phyloP scores from a whole-genome alignment of 2,113 vertebrate genomes.

The Tyto alba region DNA sequence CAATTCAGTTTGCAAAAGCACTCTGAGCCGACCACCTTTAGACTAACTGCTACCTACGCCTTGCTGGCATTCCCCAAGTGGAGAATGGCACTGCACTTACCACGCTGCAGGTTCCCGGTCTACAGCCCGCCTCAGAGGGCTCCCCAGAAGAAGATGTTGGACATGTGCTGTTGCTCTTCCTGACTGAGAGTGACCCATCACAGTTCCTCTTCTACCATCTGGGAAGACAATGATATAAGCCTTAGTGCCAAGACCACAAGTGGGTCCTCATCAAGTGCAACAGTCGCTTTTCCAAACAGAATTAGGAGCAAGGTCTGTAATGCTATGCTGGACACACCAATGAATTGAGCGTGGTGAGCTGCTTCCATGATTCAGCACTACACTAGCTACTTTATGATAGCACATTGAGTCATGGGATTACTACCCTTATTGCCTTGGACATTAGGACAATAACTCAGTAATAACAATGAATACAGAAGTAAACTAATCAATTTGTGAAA shows the following conservation, averaged over 20 bases:
- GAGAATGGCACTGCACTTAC: not conserved
- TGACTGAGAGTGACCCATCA: accelerated
- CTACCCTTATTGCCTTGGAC: not conserved
- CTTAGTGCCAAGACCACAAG: not conserved
- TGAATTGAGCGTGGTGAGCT: not conserved
- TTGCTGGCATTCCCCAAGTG: not conserved
- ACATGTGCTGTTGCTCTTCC: accelerated
- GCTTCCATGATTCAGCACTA: not conserved
- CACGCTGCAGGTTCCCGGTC: not conserved
- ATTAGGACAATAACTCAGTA: not conserved
- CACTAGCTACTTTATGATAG: not conserved
- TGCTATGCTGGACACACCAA: not conserved
- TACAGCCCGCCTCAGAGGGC: not conserved
- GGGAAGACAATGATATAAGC: not conserved
- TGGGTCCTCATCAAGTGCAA: not conserved
- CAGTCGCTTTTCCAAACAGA: not conserved
- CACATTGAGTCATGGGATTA: not conserved
- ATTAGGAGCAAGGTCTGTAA: not conserved
- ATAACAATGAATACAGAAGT: not conserved
- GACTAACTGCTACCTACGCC: not conserved
- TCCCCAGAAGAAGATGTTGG: accelerated
- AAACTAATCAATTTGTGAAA: not conserved
- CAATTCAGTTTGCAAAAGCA: not conserved
- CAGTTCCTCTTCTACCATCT: not conserved
- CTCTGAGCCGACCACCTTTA: accelerated